Conservation (phyloP, 2,797 vertebrate species). For the Enteromius trimaculatus region DNA sequence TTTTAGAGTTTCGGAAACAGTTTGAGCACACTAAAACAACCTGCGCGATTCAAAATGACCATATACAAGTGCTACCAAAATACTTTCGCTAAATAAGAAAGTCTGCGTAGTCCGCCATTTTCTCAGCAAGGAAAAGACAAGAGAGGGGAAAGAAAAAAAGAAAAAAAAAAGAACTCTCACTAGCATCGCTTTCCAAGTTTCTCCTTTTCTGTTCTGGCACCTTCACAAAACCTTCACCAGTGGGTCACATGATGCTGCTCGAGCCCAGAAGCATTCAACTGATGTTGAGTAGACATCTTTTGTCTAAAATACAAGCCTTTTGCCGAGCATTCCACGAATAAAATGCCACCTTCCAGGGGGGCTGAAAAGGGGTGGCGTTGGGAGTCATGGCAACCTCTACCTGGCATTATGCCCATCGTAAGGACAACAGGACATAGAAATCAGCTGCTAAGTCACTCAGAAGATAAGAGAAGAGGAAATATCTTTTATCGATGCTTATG, state of each 20-base stretch:
- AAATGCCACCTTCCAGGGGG: conserved; percentile 88
- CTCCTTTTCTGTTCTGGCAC: conserved; percentile 78
- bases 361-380: conserved; percentile 73
- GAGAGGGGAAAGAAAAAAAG: conserved; percentile 68
- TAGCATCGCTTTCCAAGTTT: conserved; percentile 84
- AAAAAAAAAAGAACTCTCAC: conserved; percentile 77
- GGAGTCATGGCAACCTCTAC: conserved; percentile 96
- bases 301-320: conserved; percentile 91
- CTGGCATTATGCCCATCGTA: conserved; percentile 94
- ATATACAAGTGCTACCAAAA: background rate
- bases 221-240: conserved; percentile 87
- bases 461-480: conserved; percentile 72
- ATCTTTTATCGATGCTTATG: conserved; percentile 15
- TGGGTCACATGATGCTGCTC: conserved; percentile 86
- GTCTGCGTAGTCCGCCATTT: conserved; percentile 92
- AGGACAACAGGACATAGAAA: conserved; percentile 85
- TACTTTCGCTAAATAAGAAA: conserved; percentile 59
- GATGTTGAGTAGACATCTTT: conserved; percentile 95
- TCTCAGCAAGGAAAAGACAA: conserved; percentile 83
- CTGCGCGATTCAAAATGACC: conserved; percentile 1
- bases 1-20: conserved; percentile 12
- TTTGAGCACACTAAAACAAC: background rate
- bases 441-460: conserved; percentile 88
- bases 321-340: conserved; percentile 85
- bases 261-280: conserved; percentile 88